Percentiles rank a stretch among this genome's conserved stretches.
phyloP scores from a whole-genome alignment of 2,113 vertebrate species.

The Mustelus asterias region DNA sequence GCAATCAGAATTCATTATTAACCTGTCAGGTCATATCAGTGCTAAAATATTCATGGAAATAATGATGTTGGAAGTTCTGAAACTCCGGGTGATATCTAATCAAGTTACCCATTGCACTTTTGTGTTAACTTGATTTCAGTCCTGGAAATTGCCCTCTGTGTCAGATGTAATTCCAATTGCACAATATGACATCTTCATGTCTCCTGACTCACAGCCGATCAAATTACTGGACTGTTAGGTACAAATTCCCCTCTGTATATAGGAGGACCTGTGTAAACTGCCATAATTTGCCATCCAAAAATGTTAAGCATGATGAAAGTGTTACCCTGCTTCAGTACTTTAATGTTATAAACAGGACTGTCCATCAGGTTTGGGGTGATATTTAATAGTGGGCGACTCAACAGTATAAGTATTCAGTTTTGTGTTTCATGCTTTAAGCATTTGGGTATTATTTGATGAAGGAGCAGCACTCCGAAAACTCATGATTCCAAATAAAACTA shows the following conservation, averaged over 20 bases:
- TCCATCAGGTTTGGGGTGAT: neutral
- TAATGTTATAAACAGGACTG: neutral
- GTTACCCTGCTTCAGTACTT: neutral
- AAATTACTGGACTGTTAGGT: neutral
- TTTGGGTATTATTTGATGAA: neutral
- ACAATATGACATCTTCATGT: neutral
- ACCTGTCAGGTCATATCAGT: neutral
- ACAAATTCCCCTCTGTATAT: neutral
- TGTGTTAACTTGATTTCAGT: neutral
- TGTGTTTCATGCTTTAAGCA: neutral
- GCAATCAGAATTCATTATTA: neutral
- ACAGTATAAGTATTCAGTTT: neutral
- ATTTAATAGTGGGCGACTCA: neutral
- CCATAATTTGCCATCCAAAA: neutral
- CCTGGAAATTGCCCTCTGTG: neutral
- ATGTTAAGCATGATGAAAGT: neutral
- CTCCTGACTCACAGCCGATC: neutral
- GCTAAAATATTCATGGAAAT: neutral
- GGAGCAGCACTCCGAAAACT: no score
- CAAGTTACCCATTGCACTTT: neutral
- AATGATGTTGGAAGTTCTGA: neutral
- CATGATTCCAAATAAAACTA: no score
- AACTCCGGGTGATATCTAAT: neutral
- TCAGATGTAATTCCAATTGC: neutral
- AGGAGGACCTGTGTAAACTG: neutral